phyloP scores from a whole-genome alignment of 1,140 invertebrate genomes.

The Limonius californicus region DNA sequence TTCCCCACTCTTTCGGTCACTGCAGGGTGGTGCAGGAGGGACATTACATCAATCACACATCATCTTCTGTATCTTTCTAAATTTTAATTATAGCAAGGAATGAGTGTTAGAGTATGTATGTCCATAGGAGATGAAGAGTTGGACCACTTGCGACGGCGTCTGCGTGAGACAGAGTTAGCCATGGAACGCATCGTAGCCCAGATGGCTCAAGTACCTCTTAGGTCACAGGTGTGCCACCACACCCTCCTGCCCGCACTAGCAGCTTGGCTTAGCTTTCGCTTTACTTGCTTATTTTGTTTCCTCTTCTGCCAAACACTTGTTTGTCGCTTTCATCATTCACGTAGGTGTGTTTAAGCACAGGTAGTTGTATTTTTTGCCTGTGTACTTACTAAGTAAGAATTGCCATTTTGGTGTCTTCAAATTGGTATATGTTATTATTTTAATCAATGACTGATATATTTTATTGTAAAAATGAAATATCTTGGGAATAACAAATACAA shows the following conservation, averaged over 20 bases:
- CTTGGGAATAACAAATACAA: too few relatives aligned
- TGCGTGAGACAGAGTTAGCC: slow-evolving; percentile 85
- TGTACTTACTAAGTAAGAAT: too few relatives aligned
- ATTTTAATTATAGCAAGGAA: neutral
- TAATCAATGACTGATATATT: too few relatives aligned
- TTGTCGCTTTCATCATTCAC: too few relatives aligned
- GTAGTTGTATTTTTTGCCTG: too few relatives aligned
- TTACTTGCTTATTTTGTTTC: slow-evolving; percentile 12
- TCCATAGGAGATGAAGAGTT: slow-evolving; percentile 73
- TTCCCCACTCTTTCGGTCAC: slow-evolving; percentile 12
- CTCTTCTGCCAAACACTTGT: too few relatives aligned
- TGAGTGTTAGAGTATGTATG: slow-evolving; percentile 15
- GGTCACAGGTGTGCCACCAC: slow-evolving; percentile 40
- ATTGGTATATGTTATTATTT: too few relatives aligned
- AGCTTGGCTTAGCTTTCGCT: slow-evolving; percentile 29
- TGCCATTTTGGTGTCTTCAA: too few relatives aligned
- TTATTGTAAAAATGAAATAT: too few relatives aligned
- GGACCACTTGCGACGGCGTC: slow-evolving; percentile 72
- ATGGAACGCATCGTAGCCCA: slow-evolving; percentile 86
- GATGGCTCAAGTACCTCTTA: slow-evolving; percentile 68
- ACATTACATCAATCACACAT: slow-evolving; percentile 9
- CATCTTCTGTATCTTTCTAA: neutral
- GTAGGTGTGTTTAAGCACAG: too few relatives aligned
- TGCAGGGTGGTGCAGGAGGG: slow-evolving; percentile 39
- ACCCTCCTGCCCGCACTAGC: slow-evolving; percentile 34